phyloP scores from a whole-genome alignment of 2,888 invertebrate genomes.

The Cheilosia soror region DNA sequence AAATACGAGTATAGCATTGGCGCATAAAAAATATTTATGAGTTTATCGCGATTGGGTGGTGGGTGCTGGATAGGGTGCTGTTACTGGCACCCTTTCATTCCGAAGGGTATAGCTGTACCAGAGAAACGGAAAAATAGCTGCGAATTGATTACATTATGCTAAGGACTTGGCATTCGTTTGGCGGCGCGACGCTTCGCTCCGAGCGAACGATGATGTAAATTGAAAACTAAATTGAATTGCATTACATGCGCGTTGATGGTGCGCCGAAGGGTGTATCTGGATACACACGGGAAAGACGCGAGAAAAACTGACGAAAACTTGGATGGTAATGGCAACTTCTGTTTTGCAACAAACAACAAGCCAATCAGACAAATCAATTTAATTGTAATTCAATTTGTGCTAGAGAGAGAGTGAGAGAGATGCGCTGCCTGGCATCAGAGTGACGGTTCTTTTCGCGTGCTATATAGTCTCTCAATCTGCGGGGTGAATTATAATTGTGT shows the following conservation, averaged over 20 bases:
- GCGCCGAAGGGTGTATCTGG: background rate
- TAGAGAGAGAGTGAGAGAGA: constrained; percentile 7
- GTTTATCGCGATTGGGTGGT: constrained; percentile 52
- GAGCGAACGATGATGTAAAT: constrained; percentile 73
- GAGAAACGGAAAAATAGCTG: constrained; percentile 68
- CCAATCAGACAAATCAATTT: constrained; percentile 75
- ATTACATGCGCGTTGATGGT: constrained; percentile 58
- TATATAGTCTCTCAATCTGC: constrained; percentile 11
- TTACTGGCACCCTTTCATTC: constrained; percentile 6
- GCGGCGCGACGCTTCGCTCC: constrained; percentile 37
- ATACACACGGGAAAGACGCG: background rate
- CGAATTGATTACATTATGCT: constrained; percentile 75
- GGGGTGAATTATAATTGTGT: constrained; percentile 64
- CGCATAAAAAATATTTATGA: constrained; percentile 71
- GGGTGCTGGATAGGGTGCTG: background rate
- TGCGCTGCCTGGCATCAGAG: background rate
- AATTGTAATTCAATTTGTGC: constrained; percentile 71
- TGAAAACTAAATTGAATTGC: constrained; percentile 75
- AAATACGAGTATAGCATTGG: constrained; percentile 41
- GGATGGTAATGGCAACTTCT: constrained; percentile 53
- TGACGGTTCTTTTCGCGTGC: constrained; percentile 18
- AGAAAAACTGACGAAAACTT: constrained; percentile 11
- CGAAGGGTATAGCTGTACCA: background rate
- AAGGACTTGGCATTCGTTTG: constrained; percentile 65
- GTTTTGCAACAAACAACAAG: constrained; percentile 75